Evolutionary conservation across 2,888 invertebrate species (phyloP).

Genomic region (Mactromeris polynyma): DNA sequence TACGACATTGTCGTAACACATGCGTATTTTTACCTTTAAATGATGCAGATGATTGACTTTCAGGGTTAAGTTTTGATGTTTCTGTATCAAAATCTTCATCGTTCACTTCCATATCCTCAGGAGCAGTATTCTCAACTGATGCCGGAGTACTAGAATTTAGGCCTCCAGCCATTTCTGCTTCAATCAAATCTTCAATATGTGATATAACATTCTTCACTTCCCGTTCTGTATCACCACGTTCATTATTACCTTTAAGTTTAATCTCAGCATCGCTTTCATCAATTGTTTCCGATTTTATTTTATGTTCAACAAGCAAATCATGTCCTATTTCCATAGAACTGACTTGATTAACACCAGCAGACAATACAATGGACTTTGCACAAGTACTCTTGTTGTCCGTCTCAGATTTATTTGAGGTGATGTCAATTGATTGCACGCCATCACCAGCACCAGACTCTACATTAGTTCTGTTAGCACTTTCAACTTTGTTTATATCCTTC

Average conservation of each 20-base stretch:
- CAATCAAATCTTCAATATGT: constrained; percentile 55
- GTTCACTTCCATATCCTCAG: constrained; percentile 25
- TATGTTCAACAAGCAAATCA: not conserved
- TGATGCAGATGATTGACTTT: not conserved
- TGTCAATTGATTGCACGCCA: not conserved
- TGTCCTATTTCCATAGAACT: not conserved
- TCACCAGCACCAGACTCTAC: not conserved
- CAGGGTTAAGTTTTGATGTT: not conserved
- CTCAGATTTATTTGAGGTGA: not conserved
- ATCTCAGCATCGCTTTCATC: not conserved
- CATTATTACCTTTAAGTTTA: not conserved
- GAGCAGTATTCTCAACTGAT: not conserved
- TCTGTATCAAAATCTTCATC: not conserved
- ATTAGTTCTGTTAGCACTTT: not conserved
- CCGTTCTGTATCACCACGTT: constrained; percentile 3
- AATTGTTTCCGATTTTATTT: not conserved
- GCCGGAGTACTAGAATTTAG: not conserved
- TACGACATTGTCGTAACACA: too few species aligned
- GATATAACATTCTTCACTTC: constrained; percentile 40
- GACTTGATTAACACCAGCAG: not conserved
- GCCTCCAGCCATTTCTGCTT: constrained; percentile 23
- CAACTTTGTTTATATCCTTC: not conserved
- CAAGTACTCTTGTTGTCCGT: not conserved
- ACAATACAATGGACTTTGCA: not conserved
- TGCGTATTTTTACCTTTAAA: not conserved